These are phyloP conservation scores for Diadegma fenestrale DNA, from an alignment of 2,888 invertebrate genomes.

Conservation along the genomic window DNA sequence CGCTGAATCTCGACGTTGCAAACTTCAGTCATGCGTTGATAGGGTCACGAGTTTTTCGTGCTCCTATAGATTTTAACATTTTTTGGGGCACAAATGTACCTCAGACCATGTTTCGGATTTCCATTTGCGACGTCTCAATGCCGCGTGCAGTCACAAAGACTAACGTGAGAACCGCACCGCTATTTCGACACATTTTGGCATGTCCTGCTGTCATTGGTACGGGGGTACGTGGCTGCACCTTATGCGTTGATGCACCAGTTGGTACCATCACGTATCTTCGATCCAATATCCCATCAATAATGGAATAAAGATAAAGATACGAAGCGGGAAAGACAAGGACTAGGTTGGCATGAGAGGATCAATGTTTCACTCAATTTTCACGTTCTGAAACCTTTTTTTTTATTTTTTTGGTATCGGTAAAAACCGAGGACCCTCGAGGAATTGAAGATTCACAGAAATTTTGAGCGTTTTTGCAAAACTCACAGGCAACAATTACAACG, in stretches of 20 bases:
- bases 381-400: not conserved
- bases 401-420: too few species aligned
- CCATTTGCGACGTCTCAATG: not conserved
- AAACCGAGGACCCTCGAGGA: too few species aligned
- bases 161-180: constrained; percentile 40
- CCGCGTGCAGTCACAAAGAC: constrained; percentile 10
- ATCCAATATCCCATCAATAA: constrained; percentile 71
- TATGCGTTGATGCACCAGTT: constrained; percentile 66
- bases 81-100: not conserved
- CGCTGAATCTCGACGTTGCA: too few species aligned
- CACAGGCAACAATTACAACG: not conserved
- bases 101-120: not conserved
- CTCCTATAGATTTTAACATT: not conserved
- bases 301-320: constrained; percentile 29
- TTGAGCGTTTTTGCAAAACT: not conserved
- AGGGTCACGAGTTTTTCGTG: not conserved
- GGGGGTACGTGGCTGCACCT: constrained; percentile 53
- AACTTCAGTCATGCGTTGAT: too few species aligned
- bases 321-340: not conserved
- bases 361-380: not conserved
- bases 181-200: constrained; percentile 42
- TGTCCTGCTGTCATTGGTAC: constrained; percentile 41
- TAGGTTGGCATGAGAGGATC: not conserved
- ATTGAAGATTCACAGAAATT: not conserved
- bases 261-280: constrained; percentile 70